Evolutionary conservation across 1,140 invertebrate genomes (phyloP).

Genomic region (Odontomachus brunneus): DNA sequence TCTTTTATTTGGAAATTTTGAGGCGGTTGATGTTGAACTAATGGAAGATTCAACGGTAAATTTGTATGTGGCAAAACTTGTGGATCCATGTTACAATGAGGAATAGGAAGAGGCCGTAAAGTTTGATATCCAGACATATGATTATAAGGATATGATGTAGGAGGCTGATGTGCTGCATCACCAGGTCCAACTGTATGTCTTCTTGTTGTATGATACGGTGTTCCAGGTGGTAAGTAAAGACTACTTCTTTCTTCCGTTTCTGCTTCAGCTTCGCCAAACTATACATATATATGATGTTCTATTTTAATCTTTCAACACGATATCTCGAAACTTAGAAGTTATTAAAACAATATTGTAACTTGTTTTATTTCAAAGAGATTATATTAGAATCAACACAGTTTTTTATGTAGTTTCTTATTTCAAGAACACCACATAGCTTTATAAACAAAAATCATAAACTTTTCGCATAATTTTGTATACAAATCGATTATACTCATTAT

Average conservation of each 20-base stretch:
- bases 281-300: slow-evolving; percentile 54
- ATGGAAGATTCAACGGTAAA: slow-evolving; percentile 91
- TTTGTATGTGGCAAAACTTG: slow-evolving; percentile 87
- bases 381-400: too few relatives aligned
- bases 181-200: slow-evolving; percentile 97
- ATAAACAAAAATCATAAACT: too few relatives aligned
- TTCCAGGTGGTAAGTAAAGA: slow-evolving; percentile 80
- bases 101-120: slow-evolving; percentile 78
- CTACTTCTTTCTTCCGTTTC: slow-evolving; percentile 86
- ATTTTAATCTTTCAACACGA: too few relatives aligned
- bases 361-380: too few relatives aligned
- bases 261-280: slow-evolving; percentile 89
- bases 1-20: slow-evolving; percentile 96
- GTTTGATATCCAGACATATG: slow-evolving; percentile 80
- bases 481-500: too few relatives aligned
- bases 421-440: too few relatives aligned
- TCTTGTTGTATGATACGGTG: slow-evolving; percentile 87
- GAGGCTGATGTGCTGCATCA: slow-evolving; percentile 91
- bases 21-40: slow-evolving; percentile 91
- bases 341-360: too few relatives aligned
- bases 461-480: too few relatives aligned
- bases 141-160: slow-evolving; percentile 79
- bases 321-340: too few relatives aligned
- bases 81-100: slow-evolving; percentile 80
- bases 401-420: too few relatives aligned